Conservation (phyloP, 2,113 vertebrate species). For the Ptychochromis oligacanthus region DNA sequence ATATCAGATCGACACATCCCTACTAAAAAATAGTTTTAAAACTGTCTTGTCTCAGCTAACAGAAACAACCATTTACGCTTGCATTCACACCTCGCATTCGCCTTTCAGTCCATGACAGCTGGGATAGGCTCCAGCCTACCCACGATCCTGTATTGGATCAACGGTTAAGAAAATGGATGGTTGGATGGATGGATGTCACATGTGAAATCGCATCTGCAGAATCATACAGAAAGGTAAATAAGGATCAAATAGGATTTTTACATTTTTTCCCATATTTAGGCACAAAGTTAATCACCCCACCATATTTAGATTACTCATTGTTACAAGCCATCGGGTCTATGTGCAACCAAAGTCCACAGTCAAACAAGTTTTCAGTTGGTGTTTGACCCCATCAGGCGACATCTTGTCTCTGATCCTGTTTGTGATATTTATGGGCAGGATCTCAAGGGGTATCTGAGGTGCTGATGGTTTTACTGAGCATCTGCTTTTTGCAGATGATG, state of each 20-base stretch:
- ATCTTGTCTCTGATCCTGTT: too few species aligned
- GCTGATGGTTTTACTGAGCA: not conserved
- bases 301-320: not conserved
- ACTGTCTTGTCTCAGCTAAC: not conserved
- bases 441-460: too few species aligned
- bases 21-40: not conserved
- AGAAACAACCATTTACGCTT: not conserved
- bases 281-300: not conserved
- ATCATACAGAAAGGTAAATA: too few species aligned
- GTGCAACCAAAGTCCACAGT: too few species aligned
- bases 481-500: not conserved
- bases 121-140: not conserved
- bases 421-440: too few species aligned
- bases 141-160: too few species aligned
- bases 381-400: too few species aligned
- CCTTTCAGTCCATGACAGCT: not conserved
- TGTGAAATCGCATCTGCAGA: too few species aligned
- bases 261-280: not conserved
- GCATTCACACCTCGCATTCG: not conserved
- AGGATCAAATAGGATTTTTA: not conserved
- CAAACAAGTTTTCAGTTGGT: too few species aligned
- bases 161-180: too few species aligned
- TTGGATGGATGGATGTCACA: too few species aligned
- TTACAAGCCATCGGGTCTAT: not conserved
- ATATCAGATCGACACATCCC: too few species aligned